These are phyloP conservation scores for Heliconius charithonia DNA, from an alignment of 2,888 invertebrate genomes.

Conservation along the genomic window DNA sequence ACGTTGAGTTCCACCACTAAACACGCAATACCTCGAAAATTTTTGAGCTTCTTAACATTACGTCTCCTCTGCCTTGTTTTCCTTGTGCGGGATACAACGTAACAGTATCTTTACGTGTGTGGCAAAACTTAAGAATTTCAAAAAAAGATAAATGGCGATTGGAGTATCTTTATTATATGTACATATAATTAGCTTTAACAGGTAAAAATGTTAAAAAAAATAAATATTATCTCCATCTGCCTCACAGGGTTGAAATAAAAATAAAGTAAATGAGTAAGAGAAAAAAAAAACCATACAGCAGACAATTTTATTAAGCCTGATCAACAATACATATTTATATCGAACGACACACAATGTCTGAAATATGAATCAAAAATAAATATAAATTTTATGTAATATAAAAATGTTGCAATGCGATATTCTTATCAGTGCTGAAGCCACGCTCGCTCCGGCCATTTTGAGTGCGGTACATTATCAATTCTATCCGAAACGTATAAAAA, in stretches of 20 bases:
- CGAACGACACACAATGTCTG: neutral
- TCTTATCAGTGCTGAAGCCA: constrained; percentile 31
- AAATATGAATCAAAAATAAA: constrained; percentile 4
- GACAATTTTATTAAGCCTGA: neutral
- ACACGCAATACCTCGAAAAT: no score
- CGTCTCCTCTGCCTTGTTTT: no score
- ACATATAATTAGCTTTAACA: no score
- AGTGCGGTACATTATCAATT: constrained; percentile 28
- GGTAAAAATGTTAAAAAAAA: no score
- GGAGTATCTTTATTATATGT: neutral
- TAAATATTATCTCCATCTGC: neutral
- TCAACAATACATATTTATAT: neutral
- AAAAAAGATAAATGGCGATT: neutral
- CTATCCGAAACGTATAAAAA: constrained; percentile 29
- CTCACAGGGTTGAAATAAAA: neutral
- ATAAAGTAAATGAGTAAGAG: neutral
- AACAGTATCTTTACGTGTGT: neutral
- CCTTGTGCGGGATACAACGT: no score
- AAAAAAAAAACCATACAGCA: neutral
- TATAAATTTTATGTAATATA: constrained; percentile 1
- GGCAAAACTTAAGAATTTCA: neutral
- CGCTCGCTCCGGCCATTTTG: constrained; percentile 19
- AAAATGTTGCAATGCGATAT: constrained; percentile 28
- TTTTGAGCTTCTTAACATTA: no score
- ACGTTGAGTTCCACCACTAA: no score